Evolutionary conservation across 2,888 invertebrate genomes (phyloP).

Genomic region (Drosophila kokeensis): DNA sequence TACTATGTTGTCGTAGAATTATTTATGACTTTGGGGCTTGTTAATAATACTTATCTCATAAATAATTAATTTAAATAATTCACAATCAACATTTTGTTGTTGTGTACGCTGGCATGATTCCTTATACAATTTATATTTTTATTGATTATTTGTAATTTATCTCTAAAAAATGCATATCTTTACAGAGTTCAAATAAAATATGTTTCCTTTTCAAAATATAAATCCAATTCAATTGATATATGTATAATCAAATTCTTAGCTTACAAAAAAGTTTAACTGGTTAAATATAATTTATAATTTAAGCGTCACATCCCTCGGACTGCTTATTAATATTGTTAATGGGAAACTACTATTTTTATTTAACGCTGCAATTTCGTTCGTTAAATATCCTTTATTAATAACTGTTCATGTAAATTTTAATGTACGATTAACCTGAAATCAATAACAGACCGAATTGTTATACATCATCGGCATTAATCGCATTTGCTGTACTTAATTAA

Average conservation of each 20-base stretch:
- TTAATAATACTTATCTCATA: slow-evolving; percentile 55
- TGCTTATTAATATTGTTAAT: slow-evolving; percentile 47
- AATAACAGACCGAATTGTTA: slow-evolving; percentile 55
- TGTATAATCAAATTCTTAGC: neutral
- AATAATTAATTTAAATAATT: slow-evolving; percentile 58
- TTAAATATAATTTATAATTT: slow-evolving; percentile 3
- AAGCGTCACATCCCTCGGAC: neutral
- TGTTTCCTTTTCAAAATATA: neutral
- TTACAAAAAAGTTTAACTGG: neutral
- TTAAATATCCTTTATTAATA: slow-evolving; percentile 69
- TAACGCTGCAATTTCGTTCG: slow-evolving; percentile 1
- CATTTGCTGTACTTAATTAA: slow-evolving; percentile 63
- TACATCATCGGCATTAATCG: slow-evolving; percentile 24
- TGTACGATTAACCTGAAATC: slow-evolving; percentile 71
- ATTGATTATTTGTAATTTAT: neutral
- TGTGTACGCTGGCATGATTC: neutral
- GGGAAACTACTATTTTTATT: slow-evolving; percentile 16
- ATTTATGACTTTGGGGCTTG: slow-evolving; percentile 65
- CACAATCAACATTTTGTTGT: slow-evolving; percentile 1
- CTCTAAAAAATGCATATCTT: neutral
- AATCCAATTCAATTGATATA: neutral
- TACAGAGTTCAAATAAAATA: neutral
- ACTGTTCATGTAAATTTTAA: slow-evolving; percentile 70
- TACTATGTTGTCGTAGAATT: slow-evolving; percentile 50
- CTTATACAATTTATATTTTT: neutral